Evolutionary conservation across 2,888 invertebrate genomes (phyloP).

Genomic region (Chironomus riparius): DNA sequence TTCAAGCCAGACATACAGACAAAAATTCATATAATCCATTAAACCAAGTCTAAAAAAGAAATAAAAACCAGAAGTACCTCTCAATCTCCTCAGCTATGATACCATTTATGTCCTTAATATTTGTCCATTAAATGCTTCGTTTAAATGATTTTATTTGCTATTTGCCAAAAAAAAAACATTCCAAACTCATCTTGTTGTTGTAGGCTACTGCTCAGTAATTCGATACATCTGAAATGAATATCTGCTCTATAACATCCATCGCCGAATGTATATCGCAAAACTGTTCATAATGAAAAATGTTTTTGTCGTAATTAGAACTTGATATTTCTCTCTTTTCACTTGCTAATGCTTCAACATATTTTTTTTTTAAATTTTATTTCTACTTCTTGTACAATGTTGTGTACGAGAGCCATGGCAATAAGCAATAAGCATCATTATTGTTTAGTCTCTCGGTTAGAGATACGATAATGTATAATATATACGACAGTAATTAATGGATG

Average conservation of each 20-base stretch:
- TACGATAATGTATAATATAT: neutral
- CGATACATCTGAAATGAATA: neutral
- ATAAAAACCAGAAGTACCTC: no score
- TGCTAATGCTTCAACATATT: neutral
- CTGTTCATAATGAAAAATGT: neutral
- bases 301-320: neutral
- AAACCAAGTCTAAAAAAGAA: no score
- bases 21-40: no score
- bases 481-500: conserved; percentile 21
- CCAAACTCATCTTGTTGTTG: neutral
- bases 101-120: conserved; percentile 17
- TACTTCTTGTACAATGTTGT: neutral
- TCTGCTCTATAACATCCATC: neutral
- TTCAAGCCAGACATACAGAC: no score
- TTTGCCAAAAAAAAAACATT: no score
- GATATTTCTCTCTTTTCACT: neutral
- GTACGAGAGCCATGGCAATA: neutral
- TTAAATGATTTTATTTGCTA: no score
- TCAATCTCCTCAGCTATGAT: neutral
- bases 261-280: neutral
- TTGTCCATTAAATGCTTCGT: conserved; percentile 5
- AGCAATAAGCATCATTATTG: no score
- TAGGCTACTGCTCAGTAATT: neutral
- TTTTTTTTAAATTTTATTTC: neutral
- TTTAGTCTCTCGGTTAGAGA: neutral